These are phyloP conservation scores for Phaenicophaeus curvirostris DNA, from an alignment of 2,797 vertebrate species.

Conservation along the genomic window DNA sequence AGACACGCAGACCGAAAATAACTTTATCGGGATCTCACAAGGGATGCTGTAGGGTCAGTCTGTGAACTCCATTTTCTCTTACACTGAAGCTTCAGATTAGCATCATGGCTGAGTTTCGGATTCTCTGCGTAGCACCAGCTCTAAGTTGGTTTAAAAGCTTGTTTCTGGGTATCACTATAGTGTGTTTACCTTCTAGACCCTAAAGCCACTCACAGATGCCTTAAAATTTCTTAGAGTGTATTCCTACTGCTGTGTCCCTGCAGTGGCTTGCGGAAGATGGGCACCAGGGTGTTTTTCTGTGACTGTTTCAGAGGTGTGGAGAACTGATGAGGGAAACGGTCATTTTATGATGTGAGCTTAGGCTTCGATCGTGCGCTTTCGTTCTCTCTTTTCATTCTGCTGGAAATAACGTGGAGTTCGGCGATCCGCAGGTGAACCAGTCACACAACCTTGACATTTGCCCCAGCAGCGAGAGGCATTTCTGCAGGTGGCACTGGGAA, in stretches of 20 bases:
- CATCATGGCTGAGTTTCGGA: background rate
- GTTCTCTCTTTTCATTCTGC: background rate
- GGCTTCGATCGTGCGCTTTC: accelerated
- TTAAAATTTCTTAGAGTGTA: background rate
- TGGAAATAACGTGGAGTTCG: background rate
- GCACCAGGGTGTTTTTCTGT: background rate
- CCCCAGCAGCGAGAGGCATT: background rate
- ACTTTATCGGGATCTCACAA: background rate
- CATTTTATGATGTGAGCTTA: background rate
- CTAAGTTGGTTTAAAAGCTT: background rate
- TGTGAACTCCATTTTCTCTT: background rate
- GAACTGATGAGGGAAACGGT: background rate
- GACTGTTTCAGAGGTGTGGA: background rate
- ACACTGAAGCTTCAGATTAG: background rate
- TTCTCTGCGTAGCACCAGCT: background rate
- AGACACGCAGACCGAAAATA: background rate
- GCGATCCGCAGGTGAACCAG: background rate
- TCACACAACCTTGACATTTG: background rate
- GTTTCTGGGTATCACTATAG: background rate
- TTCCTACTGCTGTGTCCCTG: background rate
- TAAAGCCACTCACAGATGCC: background rate
- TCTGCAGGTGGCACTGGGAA: background rate
- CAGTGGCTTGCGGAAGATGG: background rate
- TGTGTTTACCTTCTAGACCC: background rate
- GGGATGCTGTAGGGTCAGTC: background rate